These are phyloP conservation scores for Procambarus virginalis DNA, from an alignment of 1,140 invertebrate genomes.

Conservation along the genomic window DNA sequence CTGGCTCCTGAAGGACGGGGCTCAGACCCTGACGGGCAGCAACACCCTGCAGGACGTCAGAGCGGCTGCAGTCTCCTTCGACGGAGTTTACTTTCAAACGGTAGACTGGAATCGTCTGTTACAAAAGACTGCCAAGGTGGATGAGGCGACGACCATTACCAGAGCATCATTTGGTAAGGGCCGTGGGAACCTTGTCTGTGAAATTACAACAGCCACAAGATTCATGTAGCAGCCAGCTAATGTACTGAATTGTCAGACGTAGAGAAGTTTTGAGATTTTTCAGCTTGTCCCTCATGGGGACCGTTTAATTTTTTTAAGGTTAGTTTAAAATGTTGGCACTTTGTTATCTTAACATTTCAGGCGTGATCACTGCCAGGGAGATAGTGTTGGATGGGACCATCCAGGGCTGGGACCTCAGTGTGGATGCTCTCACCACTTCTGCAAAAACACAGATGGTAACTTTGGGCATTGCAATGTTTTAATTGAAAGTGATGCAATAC, in stretches of 20 bases:
- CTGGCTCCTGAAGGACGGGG: conserved; percentile 4
- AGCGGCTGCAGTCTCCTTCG: background rate
- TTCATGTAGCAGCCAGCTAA: no score
- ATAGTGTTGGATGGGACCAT: conserved; percentile 2
- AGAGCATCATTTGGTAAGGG: conserved; percentile 2
- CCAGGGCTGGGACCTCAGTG: conserved; percentile 6
- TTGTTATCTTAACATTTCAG: no score
- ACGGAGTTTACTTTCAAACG: background rate
- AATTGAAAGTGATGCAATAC: no score
- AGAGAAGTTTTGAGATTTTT: no score
- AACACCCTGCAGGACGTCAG: background rate
- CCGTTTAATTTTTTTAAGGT: no score
- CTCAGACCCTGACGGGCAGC: background rate
- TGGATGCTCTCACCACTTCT: background rate
- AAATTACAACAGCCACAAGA: no score
- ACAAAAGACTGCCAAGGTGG: conserved; percentile 5
- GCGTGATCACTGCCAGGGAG: background rate
- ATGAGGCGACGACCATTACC: background rate
- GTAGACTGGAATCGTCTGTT: background rate
- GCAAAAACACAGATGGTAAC: background rate
- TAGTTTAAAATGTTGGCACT: no score
- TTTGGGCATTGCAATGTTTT: background rate
- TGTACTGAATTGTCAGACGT: no score
- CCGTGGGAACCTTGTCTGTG: no score
- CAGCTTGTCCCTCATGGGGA: no score